Percentiles rank a stretch among this genome's conserved stretches.
These are phyloP conservation scores for Acanthaster planci DNA, from an alignment of 35 echinoderm and acorn worm species.

Conservation along the genomic window DNA sequence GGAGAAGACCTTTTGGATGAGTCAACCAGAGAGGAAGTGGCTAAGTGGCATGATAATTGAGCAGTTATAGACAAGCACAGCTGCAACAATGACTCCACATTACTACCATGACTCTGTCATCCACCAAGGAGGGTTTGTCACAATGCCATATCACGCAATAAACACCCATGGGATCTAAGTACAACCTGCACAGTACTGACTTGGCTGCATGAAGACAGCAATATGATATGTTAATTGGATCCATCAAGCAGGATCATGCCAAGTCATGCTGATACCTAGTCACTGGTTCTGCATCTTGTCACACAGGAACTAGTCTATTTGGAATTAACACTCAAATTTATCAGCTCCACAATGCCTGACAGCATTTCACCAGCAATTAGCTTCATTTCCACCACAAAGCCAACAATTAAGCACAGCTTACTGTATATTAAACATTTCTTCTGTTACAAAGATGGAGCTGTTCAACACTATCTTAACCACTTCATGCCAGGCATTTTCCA, in stretches of 20 bases:
- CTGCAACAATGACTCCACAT: constrained; percentile 31
- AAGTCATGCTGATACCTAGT: neutral
- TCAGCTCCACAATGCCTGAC: neutral
- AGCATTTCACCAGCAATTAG: neutral
- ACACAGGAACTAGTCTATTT: constrained; percentile 29
- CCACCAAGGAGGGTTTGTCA: constrained; percentile 19
- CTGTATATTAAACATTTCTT: constrained; percentile 19
- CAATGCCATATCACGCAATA: constrained; percentile 28
- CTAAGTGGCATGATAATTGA: constrained; percentile 23
- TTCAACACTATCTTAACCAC: neutral
- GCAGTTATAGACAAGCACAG: constrained; percentile 13
- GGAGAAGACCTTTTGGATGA: neutral
- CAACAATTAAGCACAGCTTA: constrained; percentile 15
- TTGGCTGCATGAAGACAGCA: neutral
- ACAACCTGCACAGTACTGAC: neutral
- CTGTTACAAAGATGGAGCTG: neutral
- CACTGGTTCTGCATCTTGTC: neutral
- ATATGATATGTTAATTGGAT: neutral
- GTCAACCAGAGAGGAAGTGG: constrained; percentile 18
- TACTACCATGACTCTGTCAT: constrained; percentile 16
- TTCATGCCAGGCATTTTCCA: too few species aligned
- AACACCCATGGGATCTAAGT: constrained; percentile 17
- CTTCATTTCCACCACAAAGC: constrained; percentile 6
- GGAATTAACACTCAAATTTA: neutral
- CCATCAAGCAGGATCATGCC: constrained; percentile 20